Base-by-base conservation (phyloP, 2,888 invertebrate species). In the Rotaria socialis region DNA sequence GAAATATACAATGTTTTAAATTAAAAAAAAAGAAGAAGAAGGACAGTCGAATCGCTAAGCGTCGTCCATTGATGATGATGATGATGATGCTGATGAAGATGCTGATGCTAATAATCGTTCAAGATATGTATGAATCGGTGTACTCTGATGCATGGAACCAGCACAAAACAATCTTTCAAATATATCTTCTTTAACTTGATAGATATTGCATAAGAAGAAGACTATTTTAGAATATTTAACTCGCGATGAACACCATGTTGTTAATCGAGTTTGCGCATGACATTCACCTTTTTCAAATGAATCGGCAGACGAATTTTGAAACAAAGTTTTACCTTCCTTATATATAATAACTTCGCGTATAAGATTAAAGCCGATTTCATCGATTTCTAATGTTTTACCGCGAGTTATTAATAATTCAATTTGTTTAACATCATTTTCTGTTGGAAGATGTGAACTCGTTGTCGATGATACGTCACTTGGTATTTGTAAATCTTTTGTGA, bases 401-500 rank as follows among this genome's bases (percentile, higher is more conserved):
- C 80, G 80, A 8, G 80, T 47, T 47, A 80, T 80, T n/a, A 80
- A 80, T 11, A 47, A 80, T 80, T 80, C 80, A n/a, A 80, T 80
- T 80, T 80, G 80, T 47, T 80, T 80, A 43, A 80, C 80, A 47
- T 80, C 80, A 47, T 80, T 80, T 80, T 80, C 80, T 1, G 80
- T 80, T 47, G 80, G 80, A n/a, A 67, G 11, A 27, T 60, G n/a
- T 24, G 58, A 3, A 14, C 11, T 24, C 27, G 58, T 27, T 67
- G 35, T 14, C 16, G 35, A 19, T 67, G 67, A 11, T 0, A 6
- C 5, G 19, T 67, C 47, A 80, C n/a, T 80, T 22, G 43, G 24
- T 47, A 80, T 80, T 80, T 80, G 80, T 80, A 80, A 80, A 47
- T 86, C 86, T 85, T 85, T 75, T 6, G 80, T 86, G 7, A 86